A percentile compares a stretch with the other conserved stretches of the same genome.
These are phyloP conservation scores for Periophthalmus magnuspinnatus DNA, from an alignment of 2,797 vertebrate genomes.

Conservation along the genomic window DNA sequence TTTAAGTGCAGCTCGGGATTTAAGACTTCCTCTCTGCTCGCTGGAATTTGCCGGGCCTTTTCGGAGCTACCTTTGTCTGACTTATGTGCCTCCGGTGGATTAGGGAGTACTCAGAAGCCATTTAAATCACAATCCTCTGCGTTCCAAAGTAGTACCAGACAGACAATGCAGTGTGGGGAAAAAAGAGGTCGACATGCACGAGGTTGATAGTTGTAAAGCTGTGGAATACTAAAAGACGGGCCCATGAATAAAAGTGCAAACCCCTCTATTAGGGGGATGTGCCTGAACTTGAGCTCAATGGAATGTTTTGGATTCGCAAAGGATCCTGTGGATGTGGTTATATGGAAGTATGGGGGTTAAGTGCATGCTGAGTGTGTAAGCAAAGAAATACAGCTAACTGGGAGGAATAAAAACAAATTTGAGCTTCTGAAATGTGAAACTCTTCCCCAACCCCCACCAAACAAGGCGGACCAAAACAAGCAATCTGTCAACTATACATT, in stretches of 20 bases:
- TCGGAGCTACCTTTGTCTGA: slow-evolving; percentile 73
- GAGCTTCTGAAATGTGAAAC: not conserved
- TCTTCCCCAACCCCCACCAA: not conserved
- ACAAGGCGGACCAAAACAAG: not conserved
- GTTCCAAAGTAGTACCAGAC: slow-evolving; percentile 59
- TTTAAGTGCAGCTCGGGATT: slow-evolving; percentile 67
- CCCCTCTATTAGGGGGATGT: slow-evolving; percentile 79
- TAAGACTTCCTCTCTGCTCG: slow-evolving; percentile 71
- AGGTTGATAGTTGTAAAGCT: slow-evolving; percentile 71
- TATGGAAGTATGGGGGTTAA: slow-evolving; percentile 37
- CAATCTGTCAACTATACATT: not conserved
- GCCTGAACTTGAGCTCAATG: slow-evolving; percentile 78
- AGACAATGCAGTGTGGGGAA: slow-evolving; percentile 60
- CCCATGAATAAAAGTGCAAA: slow-evolving; percentile 79
- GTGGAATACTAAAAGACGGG: slow-evolving; percentile 68
- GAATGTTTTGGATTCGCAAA: slow-evolving; percentile 78
- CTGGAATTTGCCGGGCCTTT: slow-evolving; percentile 68
- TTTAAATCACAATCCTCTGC: slow-evolving; percentile 72
- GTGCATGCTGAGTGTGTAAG: slow-evolving; percentile 26
- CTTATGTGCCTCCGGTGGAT: slow-evolving; percentile 75
- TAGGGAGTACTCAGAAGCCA: slow-evolving; percentile 68
- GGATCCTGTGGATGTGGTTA: slow-evolving; percentile 58
- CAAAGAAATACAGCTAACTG: slow-evolving; percentile 22
- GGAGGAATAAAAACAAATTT: slow-evolving; percentile 49
- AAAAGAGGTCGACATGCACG: slow-evolving; percentile 49